Conservation (phyloP, 2,113 vertebrate species). For the Eptesicus fuscus region DNA sequence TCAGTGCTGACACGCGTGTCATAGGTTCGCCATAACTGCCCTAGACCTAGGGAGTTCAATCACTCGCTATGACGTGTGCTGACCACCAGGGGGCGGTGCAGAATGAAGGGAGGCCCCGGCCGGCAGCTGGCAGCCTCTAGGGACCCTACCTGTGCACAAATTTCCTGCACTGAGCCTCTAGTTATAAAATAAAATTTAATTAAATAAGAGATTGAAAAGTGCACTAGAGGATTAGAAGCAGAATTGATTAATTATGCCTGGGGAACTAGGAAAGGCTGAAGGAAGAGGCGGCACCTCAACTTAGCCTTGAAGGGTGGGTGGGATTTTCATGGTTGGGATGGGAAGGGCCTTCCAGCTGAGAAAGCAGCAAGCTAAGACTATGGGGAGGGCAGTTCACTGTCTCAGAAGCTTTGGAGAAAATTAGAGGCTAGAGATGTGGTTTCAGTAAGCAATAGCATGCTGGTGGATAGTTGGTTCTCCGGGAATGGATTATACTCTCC, state of each 20-base stretch:
- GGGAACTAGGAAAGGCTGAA: neutral
- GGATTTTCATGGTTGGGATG: neutral
- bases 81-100: too few relatives aligned
- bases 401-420: neutral
- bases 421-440: neutral
- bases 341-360: neutral
- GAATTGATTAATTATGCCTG: neutral
- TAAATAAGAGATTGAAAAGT: neutral
- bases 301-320: neutral
- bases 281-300: neutral
- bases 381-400: neutral
- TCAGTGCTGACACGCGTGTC: too few relatives aligned
- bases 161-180: neutral
- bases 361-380: neutral
- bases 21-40: too few relatives aligned
- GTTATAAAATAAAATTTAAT: conserved; percentile 17
- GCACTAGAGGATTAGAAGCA: neutral
- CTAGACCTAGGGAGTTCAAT: too few relatives aligned
- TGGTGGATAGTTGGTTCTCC: neutral
- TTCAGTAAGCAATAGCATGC: neutral
- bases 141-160: too few relatives aligned
- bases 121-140: too few relatives aligned
- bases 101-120: too few relatives aligned
- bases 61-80: too few relatives aligned
- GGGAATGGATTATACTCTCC: neutral